These are phyloP conservation scores for Tachycineta bicolor DNA, from an alignment of 2,113 vertebrate species.

Conservation along the genomic window DNA sequence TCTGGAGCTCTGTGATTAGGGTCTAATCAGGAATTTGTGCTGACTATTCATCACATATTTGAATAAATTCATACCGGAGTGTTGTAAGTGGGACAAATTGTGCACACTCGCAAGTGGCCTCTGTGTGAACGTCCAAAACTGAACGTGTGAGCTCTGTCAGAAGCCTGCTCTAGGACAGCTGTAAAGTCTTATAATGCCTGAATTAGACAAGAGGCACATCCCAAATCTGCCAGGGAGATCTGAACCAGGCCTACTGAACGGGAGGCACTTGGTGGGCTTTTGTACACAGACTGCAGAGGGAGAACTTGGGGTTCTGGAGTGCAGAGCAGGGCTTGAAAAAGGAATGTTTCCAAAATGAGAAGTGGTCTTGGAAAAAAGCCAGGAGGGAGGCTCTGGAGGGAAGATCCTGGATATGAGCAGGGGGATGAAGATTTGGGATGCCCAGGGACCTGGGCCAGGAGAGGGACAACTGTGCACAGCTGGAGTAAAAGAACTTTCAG, in stretches of 20 bases:
- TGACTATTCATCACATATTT: neutral
- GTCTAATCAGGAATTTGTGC: neutral
- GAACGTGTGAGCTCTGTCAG: neutral
- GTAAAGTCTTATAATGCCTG: neutral
- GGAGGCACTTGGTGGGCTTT: neutral
- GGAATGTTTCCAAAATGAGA: neutral
- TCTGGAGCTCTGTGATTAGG: neutral
- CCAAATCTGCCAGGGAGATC: neutral
- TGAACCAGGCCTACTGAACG: neutral
- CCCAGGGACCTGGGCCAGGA: neutral
- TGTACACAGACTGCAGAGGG: neutral
- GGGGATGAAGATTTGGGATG: neutral
- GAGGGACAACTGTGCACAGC: neutral
- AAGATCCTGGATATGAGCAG: neutral
- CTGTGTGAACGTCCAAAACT: neutral
- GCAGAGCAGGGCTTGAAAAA: neutral
- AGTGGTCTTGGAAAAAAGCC: neutral
- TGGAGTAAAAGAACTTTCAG: neutral
- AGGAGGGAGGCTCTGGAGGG: neutral
- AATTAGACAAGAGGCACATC: neutral
- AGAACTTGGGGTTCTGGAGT: neutral
- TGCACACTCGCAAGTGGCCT: rapidly evolving
- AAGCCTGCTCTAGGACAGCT: neutral
- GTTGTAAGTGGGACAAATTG: neutral
- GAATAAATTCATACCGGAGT: neutral